Conservation (phyloP, 2,113 vertebrate species). For the Plecotus auritus region DNA sequence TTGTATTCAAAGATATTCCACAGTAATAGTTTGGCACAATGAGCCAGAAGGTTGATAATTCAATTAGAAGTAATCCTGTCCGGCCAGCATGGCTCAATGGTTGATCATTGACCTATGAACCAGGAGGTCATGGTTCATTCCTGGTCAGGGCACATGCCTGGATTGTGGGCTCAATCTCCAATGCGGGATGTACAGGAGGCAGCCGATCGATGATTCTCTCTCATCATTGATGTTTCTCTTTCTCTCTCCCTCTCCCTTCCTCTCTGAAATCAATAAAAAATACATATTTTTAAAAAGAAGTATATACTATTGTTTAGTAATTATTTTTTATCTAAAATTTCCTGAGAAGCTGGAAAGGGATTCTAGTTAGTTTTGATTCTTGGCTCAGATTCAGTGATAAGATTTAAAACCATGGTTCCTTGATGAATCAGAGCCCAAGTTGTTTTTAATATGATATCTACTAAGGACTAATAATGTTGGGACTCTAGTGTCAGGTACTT, state of each 20-base stretch:
- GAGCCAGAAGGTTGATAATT: not conserved
- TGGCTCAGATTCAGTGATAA: not conserved
- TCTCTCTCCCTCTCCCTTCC: too few relatives aligned
- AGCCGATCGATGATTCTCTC: too few relatives aligned
- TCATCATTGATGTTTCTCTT: too few relatives aligned
- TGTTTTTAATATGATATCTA: not conserved
- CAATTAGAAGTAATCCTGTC: not conserved
- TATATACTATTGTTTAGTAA: not conserved
- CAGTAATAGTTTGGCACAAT: not conserved
- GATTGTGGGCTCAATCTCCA: too few relatives aligned
- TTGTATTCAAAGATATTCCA: slow-evolving; percentile 10
- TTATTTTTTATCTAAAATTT: not conserved
- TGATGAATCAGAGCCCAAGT: not conserved
- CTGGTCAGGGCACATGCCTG: too few relatives aligned
- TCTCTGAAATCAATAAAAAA: too few relatives aligned
- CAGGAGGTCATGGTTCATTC: too few relatives aligned
- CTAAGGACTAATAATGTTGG: not conserved
- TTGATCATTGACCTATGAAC: too few relatives aligned
- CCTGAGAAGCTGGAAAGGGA: not conserved
- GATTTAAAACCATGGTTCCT: not conserved
- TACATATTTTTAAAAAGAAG: not conserved
- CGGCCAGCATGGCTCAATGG: too few relatives aligned
- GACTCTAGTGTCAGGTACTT: not conserved
- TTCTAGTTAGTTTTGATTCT: not conserved
- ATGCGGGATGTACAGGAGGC: too few relatives aligned